Percentiles rank a stretch among this genome's conserved stretches.
phyloP scores from a whole-genome alignment of 2,888 invertebrate genomes.

The Lasius fuliginosus region DNA sequence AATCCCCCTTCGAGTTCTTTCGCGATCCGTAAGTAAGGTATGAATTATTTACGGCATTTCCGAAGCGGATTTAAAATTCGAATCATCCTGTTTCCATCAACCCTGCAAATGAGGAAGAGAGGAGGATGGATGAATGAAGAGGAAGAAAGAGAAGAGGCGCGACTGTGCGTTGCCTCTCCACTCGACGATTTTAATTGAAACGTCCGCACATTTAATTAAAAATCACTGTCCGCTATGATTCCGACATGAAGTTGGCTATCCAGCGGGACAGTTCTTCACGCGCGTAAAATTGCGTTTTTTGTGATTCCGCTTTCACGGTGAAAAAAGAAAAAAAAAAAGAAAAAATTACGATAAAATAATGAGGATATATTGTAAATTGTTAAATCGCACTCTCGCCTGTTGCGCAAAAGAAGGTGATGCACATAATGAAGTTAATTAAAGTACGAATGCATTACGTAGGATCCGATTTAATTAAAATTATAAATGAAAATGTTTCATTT shows the following conservation, averaged over 20 bases:
- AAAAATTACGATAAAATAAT: slow-evolving; percentile 9
- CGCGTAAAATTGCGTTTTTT: slow-evolving; percentile 18
- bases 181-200: slow-evolving; percentile 74
- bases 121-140: neutral
- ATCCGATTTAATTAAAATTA: slow-evolving; percentile 25
- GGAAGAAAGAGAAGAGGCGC: neutral
- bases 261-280: slow-evolving; percentile 30
- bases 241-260: slow-evolving; percentile 51
- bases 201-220: slow-evolving; percentile 74
- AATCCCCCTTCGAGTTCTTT: neutral
- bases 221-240: slow-evolving; percentile 69
- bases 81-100: slow-evolving; percentile 11
- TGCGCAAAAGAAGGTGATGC: slow-evolving; percentile 17
- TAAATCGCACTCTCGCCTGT: slow-evolving; percentile 26
- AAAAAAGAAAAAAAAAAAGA: slow-evolving; percentile 9
- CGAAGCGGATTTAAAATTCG: slow-evolving; percentile 28
- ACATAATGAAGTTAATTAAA: slow-evolving; percentile 26
- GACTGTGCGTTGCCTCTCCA: slow-evolving; percentile 24
- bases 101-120: slow-evolving; percentile 35
- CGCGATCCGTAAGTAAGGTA: slow-evolving; percentile 21
- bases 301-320: neutral
- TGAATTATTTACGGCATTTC: slow-evolving; percentile 46
- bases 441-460: too few relatives aligned
- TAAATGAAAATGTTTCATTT: neutral
- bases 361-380: neutral